Evolutionary conservation across 1,140 invertebrate genomes (phyloP), one percentile per base, ranked within the genome.

Genomic region (Bombus confusus): DNA sequence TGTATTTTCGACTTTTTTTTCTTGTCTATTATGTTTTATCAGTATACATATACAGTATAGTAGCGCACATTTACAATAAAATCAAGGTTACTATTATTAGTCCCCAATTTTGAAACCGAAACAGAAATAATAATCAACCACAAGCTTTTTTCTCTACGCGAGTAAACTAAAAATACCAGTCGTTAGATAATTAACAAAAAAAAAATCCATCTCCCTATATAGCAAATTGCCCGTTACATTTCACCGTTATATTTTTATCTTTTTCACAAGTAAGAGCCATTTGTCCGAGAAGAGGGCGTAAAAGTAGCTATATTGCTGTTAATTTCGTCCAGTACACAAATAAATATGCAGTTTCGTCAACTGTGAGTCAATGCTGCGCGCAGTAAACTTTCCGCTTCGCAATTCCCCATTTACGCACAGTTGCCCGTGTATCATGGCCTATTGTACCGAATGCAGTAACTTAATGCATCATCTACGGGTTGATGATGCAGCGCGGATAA

Each of bases 381-480:
- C 39, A 39, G 22, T 47, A 52, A 85, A 80, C 57, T 85, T 37
- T 15, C 34, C n/a, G 80, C 59, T 39, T 57, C 80, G 80, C n/a
- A 81, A 71, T 71, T 80, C 28, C 15, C 83, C 18, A 79, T 85
- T 80, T 68, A 85, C 83, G 83, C 83, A 18, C 68, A 73, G 76
- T 85, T 85, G 41, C 12, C 13, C 52, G 68, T 43, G 77, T 62
- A 85, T 85, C 83, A 72, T n/a, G 83, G 76, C 15, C 83, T 77
- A 85, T 85, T 85, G 83, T 85, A 73, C 72, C 83, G 25, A 62
- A 85, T 72, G 83, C 57, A 73, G 68, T 62, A 85, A 85, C 83
- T 85, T 85, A 85, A 85, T 85, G 77, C 83, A 80, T 85, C 83
- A 85, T 85, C 83, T 73, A 80, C 77, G 77, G 62, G 83, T 64